Conservation (phyloP, 2,797 vertebrate species). For the Oreonectes daqikongensis region DNA sequence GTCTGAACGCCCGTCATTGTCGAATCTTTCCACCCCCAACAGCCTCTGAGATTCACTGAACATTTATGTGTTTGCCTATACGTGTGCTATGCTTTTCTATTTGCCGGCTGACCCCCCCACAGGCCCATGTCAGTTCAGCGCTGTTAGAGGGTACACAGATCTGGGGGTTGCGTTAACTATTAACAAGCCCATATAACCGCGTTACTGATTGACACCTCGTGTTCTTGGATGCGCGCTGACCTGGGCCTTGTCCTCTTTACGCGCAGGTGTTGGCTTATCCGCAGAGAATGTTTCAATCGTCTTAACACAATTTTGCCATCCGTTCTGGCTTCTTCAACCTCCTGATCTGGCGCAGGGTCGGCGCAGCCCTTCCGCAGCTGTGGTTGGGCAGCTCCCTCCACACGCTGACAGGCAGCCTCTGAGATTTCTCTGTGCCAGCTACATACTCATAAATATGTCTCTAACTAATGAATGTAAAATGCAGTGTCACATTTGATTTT, state of each 20-base stretch:
- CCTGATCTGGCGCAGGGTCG: background rate
- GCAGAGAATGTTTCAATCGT: constrained; percentile 16
- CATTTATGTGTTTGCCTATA: constrained; percentile 36
- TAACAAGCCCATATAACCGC: constrained; percentile 76
- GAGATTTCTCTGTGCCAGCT: constrained; percentile 65
- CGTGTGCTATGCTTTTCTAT: background rate
- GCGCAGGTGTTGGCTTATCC: constrained; percentile 69
- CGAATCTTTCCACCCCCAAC: constrained; percentile 22
- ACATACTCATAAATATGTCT: constrained; percentile 56
- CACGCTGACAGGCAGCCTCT: constrained; percentile 60
- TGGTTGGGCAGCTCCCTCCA: background rate
- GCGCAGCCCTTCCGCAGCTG: background rate
- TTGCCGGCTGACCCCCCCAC: background rate
- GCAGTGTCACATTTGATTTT: constrained; percentile 47
- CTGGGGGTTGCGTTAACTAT: constrained; percentile 75
- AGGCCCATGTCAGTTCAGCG: background rate
- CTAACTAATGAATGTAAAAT: constrained; percentile 60
- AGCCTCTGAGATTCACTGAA: constrained; percentile 20
- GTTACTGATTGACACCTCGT: constrained; percentile 79
- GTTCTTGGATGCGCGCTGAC: constrained; percentile 72
- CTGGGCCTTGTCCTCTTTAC: constrained; percentile 59
- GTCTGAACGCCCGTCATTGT: constrained; percentile 12
- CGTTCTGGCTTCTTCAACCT: background rate
- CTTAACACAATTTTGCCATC: constrained; percentile 32
- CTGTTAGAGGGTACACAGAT: constrained; percentile 63